Percentiles rank a stretch among this genome's conserved stretches.
Evolutionary conservation across 2,113 vertebrate genomes (phyloP).

Genomic region (Lepisosteus oculatus): DNA sequence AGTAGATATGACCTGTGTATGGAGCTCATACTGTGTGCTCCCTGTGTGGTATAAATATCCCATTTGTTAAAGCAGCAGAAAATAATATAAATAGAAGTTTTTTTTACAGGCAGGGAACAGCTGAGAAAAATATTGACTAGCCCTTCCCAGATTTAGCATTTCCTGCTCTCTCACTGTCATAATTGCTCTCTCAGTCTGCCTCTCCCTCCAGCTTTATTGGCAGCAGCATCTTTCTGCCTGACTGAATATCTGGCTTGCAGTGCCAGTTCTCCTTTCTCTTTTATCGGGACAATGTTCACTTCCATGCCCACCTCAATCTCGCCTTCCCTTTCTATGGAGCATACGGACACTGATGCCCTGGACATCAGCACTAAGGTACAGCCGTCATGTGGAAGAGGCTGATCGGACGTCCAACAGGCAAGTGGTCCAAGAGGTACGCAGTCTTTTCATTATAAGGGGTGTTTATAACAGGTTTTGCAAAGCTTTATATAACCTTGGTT

Average conservation of each 20-base stretch:
- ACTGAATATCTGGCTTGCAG: conserved; percentile 48
- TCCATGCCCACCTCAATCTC: conserved; percentile 71
- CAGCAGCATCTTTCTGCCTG: conserved; percentile 53
- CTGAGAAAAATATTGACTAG: conserved; percentile 37
- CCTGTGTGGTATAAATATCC: too few species aligned
- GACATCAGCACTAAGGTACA: conserved; percentile 98
- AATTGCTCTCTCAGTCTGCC: not conserved
- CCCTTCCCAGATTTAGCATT: conserved; percentile 47
- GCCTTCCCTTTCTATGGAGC: conserved; percentile 86
- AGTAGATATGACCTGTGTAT: too few species aligned
- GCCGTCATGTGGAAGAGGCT: conserved; percentile 96
- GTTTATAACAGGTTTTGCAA: too few species aligned
- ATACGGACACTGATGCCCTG: conserved; percentile 78
- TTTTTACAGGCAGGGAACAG: conserved; percentile 38
- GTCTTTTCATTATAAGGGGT: too few species aligned
- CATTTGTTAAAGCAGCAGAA: not conserved
- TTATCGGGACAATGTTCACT: conserved; percentile 61
- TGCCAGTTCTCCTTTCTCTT: conserved; percentile 17
- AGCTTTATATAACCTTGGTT: too few species aligned
- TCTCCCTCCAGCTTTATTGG: conserved; percentile 42
- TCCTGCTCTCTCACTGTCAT: not conserved
- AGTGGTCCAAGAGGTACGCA: conserved; percentile 92
- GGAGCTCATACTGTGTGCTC: too few species aligned
- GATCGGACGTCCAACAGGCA: conserved; percentile 86
- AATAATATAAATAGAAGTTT: conserved; percentile 43